These are phyloP conservation scores for Notodonta dromedarius DNA, from an alignment of 2,888 invertebrate species.

Conservation along the genomic window DNA sequence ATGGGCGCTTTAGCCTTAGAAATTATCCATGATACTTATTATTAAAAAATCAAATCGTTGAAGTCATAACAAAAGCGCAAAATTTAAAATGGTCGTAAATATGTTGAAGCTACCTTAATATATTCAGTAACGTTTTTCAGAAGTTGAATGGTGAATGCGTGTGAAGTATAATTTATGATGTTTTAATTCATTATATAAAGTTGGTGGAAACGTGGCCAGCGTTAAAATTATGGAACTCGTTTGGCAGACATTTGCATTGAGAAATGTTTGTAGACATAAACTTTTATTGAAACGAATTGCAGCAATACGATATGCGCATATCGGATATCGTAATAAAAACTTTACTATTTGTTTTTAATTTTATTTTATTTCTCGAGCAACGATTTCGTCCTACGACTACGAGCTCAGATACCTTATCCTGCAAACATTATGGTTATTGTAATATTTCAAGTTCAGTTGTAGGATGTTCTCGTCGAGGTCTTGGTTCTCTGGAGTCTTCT, in stretches of 20 bases:
- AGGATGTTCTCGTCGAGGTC: constrained; percentile 43
- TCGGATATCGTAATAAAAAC: neutral
- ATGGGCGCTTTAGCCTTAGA: too few relatives aligned
- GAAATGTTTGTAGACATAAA: constrained; percentile 10
- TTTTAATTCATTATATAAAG: constrained; percentile 61
- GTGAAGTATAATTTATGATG: constrained; percentile 60
- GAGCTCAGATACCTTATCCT: constrained; percentile 9
- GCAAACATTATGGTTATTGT: constrained; percentile 20
- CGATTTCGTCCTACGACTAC: constrained; percentile 6
- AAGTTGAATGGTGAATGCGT: constrained; percentile 54
- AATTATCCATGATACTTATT: constrained; percentile 22
- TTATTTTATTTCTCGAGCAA: neutral
- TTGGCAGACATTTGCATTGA: constrained; percentile 14
- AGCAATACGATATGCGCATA: neutral
- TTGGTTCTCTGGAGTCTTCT: constrained; percentile 69
- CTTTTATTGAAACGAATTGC: constrained; percentile 9
- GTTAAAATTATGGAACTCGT: constrained; percentile 29
- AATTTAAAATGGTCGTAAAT: constrained; percentile 46
- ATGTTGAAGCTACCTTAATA: constrained; percentile 49
- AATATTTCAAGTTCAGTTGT: constrained; percentile 19
- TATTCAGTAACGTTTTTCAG: constrained; percentile 42
- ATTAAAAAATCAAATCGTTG: constrained; percentile 28
- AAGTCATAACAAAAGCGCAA: constrained; percentile 21
- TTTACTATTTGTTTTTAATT: constrained; percentile 2
- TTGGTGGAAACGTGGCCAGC: constrained; percentile 38